Evolutionary conservation across 2,113 vertebrate genomes (phyloP), one percentile per base, ranked within the genome.

Genomic region (Neomonachus schauinslandi): DNA sequence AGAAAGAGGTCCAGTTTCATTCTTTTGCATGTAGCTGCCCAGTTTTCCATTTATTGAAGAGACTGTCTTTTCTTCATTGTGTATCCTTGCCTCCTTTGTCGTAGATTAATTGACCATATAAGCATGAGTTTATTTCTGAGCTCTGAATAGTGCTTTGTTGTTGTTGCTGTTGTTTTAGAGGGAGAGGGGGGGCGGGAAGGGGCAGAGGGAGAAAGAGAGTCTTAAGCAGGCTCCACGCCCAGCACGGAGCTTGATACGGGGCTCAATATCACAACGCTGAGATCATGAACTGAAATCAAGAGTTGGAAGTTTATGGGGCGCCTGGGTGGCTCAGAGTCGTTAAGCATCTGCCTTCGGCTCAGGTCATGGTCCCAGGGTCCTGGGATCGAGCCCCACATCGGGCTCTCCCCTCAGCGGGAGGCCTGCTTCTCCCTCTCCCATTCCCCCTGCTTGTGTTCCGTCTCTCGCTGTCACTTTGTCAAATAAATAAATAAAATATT

Each of bases 171-270:
- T 65, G 28, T 46, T 46, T 76, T 46, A 28, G 13, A 46, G 72
- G 2, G 42, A 16, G 24, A 28, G 39, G 33, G 3, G 3, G 72
- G 6, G 22, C 6, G 0, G 13, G 24, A 39, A 76, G 39, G 39
- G 7, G 72, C 39, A 76, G 24, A 76, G 24, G 42, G 24, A 76
- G 42, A 49, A 26, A 24, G 72, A 46, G 13, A 76, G 46, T 49
- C 72, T 46, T 46, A 76, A 76, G 39, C 24, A 46, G 24, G 42
- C 42, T 76, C 42, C 26, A 28, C 24, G 14, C 13, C 26, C 42
- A 76, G 42, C n/a, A 49, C 16, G 42, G 72, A 76, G 24, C 42
- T 26, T 19, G 2, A 39, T 5, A 36, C 1, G 7, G 24, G 7
- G 13, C 24, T 76, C 72, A 46, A 28, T 46, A 14, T 76, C 42